Evolutionary conservation across 2,113 vertebrate genomes (phyloP).

Genomic region (Neopipo cinnamomea): DNA sequence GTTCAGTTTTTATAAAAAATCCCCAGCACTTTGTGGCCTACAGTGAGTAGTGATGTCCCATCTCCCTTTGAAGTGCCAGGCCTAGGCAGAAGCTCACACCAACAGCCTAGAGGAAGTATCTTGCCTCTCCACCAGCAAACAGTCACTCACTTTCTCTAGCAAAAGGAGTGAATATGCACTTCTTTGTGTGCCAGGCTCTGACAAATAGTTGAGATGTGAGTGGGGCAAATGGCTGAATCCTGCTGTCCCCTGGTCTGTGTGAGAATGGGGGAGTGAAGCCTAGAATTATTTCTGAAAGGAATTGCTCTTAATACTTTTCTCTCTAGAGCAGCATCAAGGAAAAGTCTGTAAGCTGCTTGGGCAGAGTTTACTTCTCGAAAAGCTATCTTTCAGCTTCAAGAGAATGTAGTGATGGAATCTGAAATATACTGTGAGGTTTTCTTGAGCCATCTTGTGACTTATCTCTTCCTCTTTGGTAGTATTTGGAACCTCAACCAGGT

Average conservation of each 20-base stretch:
- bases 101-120: not conserved
- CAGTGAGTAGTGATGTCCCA: too few relatives aligned
- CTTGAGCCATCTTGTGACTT: not conserved
- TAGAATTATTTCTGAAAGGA: not conserved
- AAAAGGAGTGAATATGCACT: not conserved
- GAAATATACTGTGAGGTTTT: not conserved
- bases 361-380: not conserved
- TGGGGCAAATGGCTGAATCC: not conserved
- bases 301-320: not conserved
- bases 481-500: constrained; percentile 88
- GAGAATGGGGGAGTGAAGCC: not conserved
- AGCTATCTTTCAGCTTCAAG: not conserved
- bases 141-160: not conserved
- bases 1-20: not conserved
- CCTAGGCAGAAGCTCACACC: not conserved
- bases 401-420: not conserved
- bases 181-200: not conserved
- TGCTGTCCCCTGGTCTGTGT: not conserved
- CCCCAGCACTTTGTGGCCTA: not conserved
- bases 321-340: not conserved
- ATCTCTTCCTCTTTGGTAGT: constrained; percentile 73
- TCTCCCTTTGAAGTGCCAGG: not conserved
- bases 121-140: not conserved
- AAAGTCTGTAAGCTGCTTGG: not conserved
- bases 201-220: not conserved